Evolutionary conservation across 2,888 invertebrate genomes (phyloP), one percentile per base, ranked within the genome.

Genomic region (Drosophila robusta): DNA sequence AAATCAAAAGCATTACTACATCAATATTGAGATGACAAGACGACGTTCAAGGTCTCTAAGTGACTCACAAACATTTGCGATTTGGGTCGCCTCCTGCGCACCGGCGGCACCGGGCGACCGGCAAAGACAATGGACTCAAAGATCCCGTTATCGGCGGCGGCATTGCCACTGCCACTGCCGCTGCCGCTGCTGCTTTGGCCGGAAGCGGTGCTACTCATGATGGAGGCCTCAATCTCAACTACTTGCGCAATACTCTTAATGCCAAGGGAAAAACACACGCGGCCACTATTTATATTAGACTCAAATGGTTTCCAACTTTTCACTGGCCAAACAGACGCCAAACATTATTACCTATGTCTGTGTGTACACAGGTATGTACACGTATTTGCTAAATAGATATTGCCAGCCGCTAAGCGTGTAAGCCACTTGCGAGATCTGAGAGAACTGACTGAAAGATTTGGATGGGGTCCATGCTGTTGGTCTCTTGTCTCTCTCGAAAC

Each of bases 31-130:
- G 56, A 51, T 67, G 45, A 38, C 16, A 38, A 44, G 56, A 51
- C 38, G 36, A 49, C 60, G 38, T 45, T 69, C 73, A 86, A 82
- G 80, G 86, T 41, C 56, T 45, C 29, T 6, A 29, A n/a, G 41
- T 86, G 73, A 85, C 90, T 75, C 73, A 90, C 89, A 79, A 90
- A 75, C n/a, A 91, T 4, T 78, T 86, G 66, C 3, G 91, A 90
- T 80, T 90, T 90, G n/a, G 91, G 89, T 4, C 92, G 81, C 68
- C 89, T 92, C 60, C 89, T 92, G 46, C 92, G 81, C 36, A 82
- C 81, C 63, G 92, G 92, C 36, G 91, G 89, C 64, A 90, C 85
- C 2, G 92, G 92, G 18, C 90, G 90, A 24, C 82, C 88, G 66
- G 79, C 75, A 44, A 87, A 81, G n/a, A 82, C 46, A 61, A 85